Base-by-base conservation (phyloP, 2,888 invertebrate genomes). In the Drosophila acutilabella region DNA sequence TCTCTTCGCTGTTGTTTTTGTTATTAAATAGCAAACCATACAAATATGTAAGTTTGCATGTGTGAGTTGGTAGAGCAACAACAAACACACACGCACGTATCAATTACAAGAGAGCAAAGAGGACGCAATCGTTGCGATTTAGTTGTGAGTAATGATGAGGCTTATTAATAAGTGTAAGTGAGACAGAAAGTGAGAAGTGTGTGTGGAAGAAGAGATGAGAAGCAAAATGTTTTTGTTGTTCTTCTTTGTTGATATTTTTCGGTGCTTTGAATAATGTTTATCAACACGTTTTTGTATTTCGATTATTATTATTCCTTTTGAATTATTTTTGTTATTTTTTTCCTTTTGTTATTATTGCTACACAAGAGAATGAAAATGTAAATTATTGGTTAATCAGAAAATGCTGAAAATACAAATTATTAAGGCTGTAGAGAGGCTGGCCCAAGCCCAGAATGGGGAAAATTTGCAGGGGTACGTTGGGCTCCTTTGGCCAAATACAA, bases 51-150 rank as follows among this genome's bases (percentile, higher is more conserved):
- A 7, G 30, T 8, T 30, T 30, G 30, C 6, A 30, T 30, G 30
- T 30, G 30, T 30, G 30, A 8, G 30, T 30, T 8, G 45, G 58
- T 68, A 74, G 23, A 23, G 6, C 72, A 61, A 50, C 18, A 51
- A 75, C 36, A 62, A 76, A 38, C 51, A 51, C 52, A 76, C 73
- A 77, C 65, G 66, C 77, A 78, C 67, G 45, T 54, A 56, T 42
- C 13, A 80, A 53, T 61, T 57, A 41, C 60, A 8, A 44, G 30
- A 62, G 41, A 58, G 44, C 11, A 33, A 60, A 47, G 44, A 76
- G 88, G 81, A 81, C 81, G 81, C 85, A 87, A 87, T 66, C 60
- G 88, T 84, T 81, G 81, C 70, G 81, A 83, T 82, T 73, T 73
- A 80, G 81, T 79, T 77, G 23, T 74, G 36, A 57, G 13, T 71